Base-by-base conservation (phyloP, 2,113 vertebrate species). In the Lophotis ruficrista region DNA sequence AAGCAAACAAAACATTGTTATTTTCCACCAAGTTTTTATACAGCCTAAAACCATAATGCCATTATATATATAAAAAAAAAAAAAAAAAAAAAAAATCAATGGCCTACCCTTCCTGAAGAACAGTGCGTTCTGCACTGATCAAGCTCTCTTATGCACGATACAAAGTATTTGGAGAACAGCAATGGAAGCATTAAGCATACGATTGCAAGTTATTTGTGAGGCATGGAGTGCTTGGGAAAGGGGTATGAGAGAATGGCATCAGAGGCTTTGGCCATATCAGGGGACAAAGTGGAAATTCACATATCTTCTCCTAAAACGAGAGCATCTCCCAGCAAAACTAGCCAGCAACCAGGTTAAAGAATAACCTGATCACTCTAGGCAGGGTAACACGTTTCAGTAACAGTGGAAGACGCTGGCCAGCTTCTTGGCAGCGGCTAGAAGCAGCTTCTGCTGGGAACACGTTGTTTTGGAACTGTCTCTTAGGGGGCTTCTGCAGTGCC, bases 1-100 rank as follows among this genome's bases (percentile, higher is more conserved):
- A 93, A 76, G 61, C 77, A 95, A 96, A 87, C 70, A 87, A 82
- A 93, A 61, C 85, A 64, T 89, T 75, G 45, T 73, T 76, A 72
- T 83, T 94, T 93, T 79, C 48, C 48, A 84, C 48, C 72, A 62
- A 92, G 57, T 53, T 93, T 93, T 93, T 87, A 84, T 47, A 79
- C 48, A 90, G 77, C 90, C 86, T 91, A 57, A 89, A 95, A 75
- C 10, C 87, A 31, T 61, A 56, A 85, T 61, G 84, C 72, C 37
- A 24, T 88, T 71, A 45, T 48, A 38, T 50, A 43, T 43, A 15
- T 15, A 43, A 43, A 43, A 14, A 43, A 43, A 43, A 15, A 41
- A 43, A 43, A 43, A 15, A 41, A 41, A 43, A 15, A 43, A 43
- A 87, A 84, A 93, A 94, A 90, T 64, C 83, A 71, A 47, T 69